These are phyloP conservation scores for Leptatherina wallacei DNA, from an alignment of 2,797 vertebrate species.

Conservation along the genomic window DNA sequence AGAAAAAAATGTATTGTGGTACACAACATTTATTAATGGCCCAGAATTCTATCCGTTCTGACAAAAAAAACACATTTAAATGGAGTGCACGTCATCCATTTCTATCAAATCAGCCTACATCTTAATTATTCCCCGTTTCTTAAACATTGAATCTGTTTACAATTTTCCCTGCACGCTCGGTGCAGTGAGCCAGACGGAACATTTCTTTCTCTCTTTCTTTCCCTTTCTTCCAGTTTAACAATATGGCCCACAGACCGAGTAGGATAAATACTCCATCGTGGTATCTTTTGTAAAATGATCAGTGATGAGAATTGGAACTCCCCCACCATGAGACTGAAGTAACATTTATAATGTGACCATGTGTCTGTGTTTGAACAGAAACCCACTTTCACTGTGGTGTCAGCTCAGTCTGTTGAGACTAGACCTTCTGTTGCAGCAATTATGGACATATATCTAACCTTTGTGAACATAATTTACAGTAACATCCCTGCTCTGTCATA, in stretches of 20 bases:
- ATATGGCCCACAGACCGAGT: slow-evolving; percentile 37
- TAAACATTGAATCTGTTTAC: slow-evolving; percentile 17
- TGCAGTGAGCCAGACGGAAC: slow-evolving; percentile 14
- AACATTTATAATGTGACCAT: not conserved
- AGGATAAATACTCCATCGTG: slow-evolving; percentile 26
- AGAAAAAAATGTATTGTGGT: not conserved
- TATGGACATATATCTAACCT: not conserved
- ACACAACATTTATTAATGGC: slow-evolving; percentile 8
- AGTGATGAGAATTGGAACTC: slow-evolving; percentile 13
- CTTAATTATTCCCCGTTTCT: slow-evolving; percentile 18
- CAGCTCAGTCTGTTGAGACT: not conserved
- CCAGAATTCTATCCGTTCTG: slow-evolving; percentile 19
- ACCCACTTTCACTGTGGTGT: not conserved
- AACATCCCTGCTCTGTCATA: not conserved
- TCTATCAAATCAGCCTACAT: not conserved
- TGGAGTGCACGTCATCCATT: slow-evolving; percentile 5
- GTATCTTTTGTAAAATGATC: slow-evolving; percentile 26
- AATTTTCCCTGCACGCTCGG: slow-evolving; percentile 22
- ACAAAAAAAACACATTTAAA: slow-evolving; percentile 13
- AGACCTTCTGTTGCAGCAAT: not conserved
- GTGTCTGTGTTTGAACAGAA: not conserved
- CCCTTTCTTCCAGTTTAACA: slow-evolving; percentile 26
- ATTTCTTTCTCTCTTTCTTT: slow-evolving; percentile 5
- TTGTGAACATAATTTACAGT: not conserved
- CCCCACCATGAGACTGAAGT: slow-evolving; percentile 18